Percentiles rank a stretch among this genome's conserved stretches.
phyloP scores from a whole-genome alignment of 2,888 invertebrate species.

The Dysmachus trigonus region DNA sequence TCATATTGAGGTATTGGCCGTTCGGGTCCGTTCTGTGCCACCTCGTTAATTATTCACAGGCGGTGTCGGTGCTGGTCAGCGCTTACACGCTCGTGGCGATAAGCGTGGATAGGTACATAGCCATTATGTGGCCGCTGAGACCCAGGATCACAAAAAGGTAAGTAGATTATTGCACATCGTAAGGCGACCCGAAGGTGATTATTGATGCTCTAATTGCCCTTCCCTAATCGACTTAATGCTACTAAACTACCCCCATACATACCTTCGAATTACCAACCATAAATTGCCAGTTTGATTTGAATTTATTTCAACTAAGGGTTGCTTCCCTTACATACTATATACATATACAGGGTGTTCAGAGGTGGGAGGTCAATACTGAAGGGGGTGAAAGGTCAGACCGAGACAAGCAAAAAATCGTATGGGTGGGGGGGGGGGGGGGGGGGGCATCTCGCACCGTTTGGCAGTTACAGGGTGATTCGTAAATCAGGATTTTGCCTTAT shows the following conservation, averaged over 20 bases:
- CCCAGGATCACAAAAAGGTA: slow-evolving; percentile 79
- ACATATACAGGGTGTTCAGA: too few species aligned
- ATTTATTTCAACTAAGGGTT: not conserved
- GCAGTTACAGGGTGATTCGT: too few species aligned
- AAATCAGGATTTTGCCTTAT: too few species aligned
- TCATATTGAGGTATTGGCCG: slow-evolving; percentile 87
- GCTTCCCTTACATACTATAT: too few species aligned
- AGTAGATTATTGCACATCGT: slow-evolving; percentile 48
- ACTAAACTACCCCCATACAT: not conserved
- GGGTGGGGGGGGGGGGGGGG: too few species aligned
- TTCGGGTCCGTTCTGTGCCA: slow-evolving; percentile 85
- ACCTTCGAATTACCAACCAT: not conserved
- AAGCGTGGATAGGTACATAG: slow-evolving; percentile 88
- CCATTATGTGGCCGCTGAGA: slow-evolving; percentile 87
- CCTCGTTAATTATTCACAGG: slow-evolving; percentile 83
- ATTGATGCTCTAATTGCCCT: not conserved
- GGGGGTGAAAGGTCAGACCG: too few species aligned
- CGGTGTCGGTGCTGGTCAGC: slow-evolving; percentile 82
- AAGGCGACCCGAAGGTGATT: not conserved
- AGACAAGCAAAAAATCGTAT: too few species aligned
- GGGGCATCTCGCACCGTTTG: too few species aligned
- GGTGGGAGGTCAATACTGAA: too few species aligned
- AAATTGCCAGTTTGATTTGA: not conserved
- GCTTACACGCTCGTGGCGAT: slow-evolving; percentile 92
- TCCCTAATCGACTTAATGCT: not conserved